Evolutionary conservation across 2,113 vertebrate species (phyloP).

Genomic region (Sclerurus mexicanus): DNA sequence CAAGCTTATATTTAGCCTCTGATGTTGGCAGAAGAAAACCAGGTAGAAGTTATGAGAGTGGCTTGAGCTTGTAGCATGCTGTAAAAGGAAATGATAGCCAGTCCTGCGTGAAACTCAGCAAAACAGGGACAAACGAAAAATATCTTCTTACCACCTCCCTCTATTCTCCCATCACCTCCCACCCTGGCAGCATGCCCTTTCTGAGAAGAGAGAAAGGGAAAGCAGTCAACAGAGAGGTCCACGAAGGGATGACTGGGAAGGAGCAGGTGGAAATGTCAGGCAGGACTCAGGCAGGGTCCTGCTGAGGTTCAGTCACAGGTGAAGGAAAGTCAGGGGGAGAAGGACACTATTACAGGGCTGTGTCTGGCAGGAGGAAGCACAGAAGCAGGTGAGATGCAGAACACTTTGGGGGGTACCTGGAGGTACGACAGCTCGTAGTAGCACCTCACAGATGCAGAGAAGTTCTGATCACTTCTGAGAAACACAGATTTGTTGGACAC

Average conservation of each 20-base stretch:
- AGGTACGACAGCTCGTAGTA: neutral
- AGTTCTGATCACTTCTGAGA: rapidly evolving
- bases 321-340: neutral
- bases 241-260: neutral
- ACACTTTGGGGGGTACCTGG: neutral
- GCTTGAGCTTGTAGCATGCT: neutral
- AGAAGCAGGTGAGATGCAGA: neutral
- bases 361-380: rapidly evolving
- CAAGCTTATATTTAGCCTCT: constrained; percentile 52
- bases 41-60: neutral
- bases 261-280: neutral
- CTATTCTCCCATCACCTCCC: rapidly evolving
- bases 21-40: constrained; percentile 3
- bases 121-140: neutral
- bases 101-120: neutral
- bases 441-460: neutral
- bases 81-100: neutral
- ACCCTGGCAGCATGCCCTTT: rapidly evolving
- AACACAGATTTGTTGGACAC: neutral
- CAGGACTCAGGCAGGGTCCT: neutral
- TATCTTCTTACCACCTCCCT: neutral
- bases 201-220: neutral
- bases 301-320: neutral
- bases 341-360: neutral
- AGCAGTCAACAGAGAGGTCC: neutral